Evolutionary conservation across 23 tunicate genomes (phyloP), one percentile per base, ranked within the genome.

Genomic region (Clavelina lepadiformis): DNA sequence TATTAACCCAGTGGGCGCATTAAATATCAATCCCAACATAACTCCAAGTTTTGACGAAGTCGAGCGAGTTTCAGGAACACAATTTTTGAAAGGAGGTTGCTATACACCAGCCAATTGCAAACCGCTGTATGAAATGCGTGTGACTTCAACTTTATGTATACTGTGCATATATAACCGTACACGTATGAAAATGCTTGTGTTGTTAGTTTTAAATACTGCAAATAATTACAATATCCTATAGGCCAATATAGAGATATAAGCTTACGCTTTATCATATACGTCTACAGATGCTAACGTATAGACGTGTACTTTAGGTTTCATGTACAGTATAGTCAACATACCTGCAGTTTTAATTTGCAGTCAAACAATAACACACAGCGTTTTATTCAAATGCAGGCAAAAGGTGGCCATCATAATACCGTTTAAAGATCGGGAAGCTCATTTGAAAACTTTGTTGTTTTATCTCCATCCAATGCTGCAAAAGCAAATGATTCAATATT

Each of bases 331-430:
- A n/a, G n/a, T n/a, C n/a, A n/a, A n/a, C n/a, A n/a, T n/a, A n/a
- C n/a, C n/a, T n/a, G n/a, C 8, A 19, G 15, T 15, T 54, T 7
- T 7, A 21, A 54, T 21, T 8, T 21, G 11, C 24, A 21, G 8
- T 15, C 53, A 31, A 13, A 11, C 24, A 22, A 18, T 61, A 11
- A 8, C 19, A 61, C 53, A n/a, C 18, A 23, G 50, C 28, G 7
- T 5, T 38, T 5, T 18, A 7, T 20, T 51, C 26, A 34, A 20
- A 7, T 69, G 1, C 67, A 88, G 96, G 38, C 88, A 88, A 55
- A 80, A 88, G 33, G 94, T 93, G 31, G 99, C 99, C 15, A 59
- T 93, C 20, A 74, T 93, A 8, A 85, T 93, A 20, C 99, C 99
- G 36, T 93, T 75, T 58, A 93, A 93, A 63, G 93, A 93, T 46